Percentiles rank a stretch among this genome's conserved stretches.
Conservation (phyloP, 1,140 invertebrate genomes). For the Onthophagus taurus region DNA sequence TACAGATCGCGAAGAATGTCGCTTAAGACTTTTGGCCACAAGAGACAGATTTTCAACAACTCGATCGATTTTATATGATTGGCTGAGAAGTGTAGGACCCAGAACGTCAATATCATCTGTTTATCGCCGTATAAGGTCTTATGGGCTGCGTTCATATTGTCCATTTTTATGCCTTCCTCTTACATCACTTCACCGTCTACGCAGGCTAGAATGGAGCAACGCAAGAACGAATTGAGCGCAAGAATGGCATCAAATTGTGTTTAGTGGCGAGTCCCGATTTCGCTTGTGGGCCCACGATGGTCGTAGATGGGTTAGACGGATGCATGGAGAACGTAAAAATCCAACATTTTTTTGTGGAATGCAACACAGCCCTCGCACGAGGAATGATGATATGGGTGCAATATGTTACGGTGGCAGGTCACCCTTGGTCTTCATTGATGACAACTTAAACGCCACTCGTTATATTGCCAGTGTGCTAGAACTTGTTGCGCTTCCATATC, state of each 20-base stretch:
- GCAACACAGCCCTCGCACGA: not conserved
- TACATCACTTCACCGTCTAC: slow-evolving; percentile 1
- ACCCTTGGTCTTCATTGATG: not conserved
- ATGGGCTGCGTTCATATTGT: not conserved
- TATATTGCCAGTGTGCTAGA: slow-evolving; percentile 7
- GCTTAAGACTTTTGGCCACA: slow-evolving; percentile 6
- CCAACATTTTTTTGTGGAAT: slow-evolving; percentile 3
- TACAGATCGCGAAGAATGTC: slow-evolving; percentile 7
- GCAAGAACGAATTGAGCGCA: not conserved
- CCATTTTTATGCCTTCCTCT: slow-evolving; percentile 2
- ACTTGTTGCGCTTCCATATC: slow-evolving; percentile 7
- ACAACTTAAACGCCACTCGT: slow-evolving; percentile 2
- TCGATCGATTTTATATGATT: too few relatives aligned
- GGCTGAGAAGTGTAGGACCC: too few relatives aligned
- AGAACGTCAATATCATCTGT: slow-evolving; percentile 1
- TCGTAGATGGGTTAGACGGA: not conserved
- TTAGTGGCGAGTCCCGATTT: slow-evolving; percentile 4
- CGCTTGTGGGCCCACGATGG: slow-evolving; percentile 7
- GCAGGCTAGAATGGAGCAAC: not conserved
- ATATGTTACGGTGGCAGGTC: slow-evolving; percentile 2
- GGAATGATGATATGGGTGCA: slow-evolving; percentile 5
- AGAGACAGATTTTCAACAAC: too few relatives aligned
- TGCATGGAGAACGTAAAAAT: slow-evolving; percentile 4
- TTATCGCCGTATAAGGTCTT: slow-evolving; percentile 1
- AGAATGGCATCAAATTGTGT: too few relatives aligned